These are phyloP conservation scores for Leptobrachium leishanense DNA, from an alignment of 2,113 vertebrate genomes.

Conservation along the genomic window DNA sequence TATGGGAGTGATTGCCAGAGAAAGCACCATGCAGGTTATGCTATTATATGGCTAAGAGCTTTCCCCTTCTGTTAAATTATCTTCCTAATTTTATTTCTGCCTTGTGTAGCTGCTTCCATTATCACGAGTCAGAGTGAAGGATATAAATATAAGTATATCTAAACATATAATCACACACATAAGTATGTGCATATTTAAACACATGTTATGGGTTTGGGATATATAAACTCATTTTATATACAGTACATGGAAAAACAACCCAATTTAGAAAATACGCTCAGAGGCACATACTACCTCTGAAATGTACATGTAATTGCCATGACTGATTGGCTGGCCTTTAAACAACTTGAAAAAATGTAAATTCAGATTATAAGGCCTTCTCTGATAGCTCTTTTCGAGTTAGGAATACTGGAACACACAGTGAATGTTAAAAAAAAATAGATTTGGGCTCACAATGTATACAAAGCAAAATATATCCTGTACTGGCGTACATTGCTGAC, in stretches of 20 bases:
- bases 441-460: too few species aligned
- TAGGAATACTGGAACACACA: too few species aligned
- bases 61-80: not conserved
- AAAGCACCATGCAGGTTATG: constrained; percentile 80
- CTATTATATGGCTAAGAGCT: not conserved
- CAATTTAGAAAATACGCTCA: not conserved
- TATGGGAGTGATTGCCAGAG: constrained; percentile 62
- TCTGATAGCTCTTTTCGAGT: too few species aligned
- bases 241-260: not conserved
- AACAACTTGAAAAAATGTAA: not conserved
- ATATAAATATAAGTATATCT: not conserved
- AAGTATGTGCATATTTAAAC: not conserved
- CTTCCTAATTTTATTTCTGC: not conserved
- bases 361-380: too few species aligned
- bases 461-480: too few species aligned
- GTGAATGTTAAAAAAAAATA: too few species aligned
- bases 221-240: not conserved
- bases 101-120: not conserved
- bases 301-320: not conserved
- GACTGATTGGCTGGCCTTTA: not conserved
- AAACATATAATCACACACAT: not conserved
- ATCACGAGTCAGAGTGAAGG: not conserved
- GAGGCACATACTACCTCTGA: not conserved
- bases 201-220: not conserved
- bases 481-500: too few species aligned